Conservation (phyloP, 1,140 invertebrate genomes). For the Agrilus planipennis region DNA sequence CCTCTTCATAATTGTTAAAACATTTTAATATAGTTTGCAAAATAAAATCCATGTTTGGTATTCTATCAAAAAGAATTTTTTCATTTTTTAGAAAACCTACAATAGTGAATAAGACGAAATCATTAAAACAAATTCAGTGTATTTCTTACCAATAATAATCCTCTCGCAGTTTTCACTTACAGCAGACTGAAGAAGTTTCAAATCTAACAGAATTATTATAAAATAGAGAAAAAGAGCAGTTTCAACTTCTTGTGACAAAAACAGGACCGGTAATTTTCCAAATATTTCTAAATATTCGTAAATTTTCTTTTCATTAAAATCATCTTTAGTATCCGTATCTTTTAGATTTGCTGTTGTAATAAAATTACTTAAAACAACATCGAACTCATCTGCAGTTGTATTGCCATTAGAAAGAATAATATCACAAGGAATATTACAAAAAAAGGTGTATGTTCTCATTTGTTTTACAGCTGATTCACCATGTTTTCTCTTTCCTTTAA, state of each 20-base stretch:
- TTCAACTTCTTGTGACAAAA: background rate
- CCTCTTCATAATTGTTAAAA: background rate
- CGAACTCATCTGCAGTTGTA: background rate
- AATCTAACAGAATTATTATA: background rate
- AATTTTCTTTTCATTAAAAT: conserved; percentile 1
- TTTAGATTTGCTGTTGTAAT: background rate
- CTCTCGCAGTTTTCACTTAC: background rate
- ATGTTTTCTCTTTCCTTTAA: no score
- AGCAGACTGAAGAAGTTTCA: background rate
- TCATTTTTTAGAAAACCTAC: background rate
- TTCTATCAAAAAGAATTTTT: background rate
- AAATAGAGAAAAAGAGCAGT: background rate
- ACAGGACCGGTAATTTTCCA: background rate
- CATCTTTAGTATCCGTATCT: background rate
- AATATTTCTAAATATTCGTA: background rate
- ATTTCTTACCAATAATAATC: conserved; percentile 2
- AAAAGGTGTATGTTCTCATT: no score
- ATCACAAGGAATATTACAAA: no score
- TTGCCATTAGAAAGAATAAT: background rate
- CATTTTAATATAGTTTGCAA: background rate
- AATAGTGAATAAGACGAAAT: no score
- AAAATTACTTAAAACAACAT: background rate
- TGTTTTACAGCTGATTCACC: no score
- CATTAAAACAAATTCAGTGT: no score
- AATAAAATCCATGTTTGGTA: background rate